Evolutionary conservation across 2,888 invertebrate genomes (phyloP).

Genomic region (Cheilosia vulpina): DNA sequence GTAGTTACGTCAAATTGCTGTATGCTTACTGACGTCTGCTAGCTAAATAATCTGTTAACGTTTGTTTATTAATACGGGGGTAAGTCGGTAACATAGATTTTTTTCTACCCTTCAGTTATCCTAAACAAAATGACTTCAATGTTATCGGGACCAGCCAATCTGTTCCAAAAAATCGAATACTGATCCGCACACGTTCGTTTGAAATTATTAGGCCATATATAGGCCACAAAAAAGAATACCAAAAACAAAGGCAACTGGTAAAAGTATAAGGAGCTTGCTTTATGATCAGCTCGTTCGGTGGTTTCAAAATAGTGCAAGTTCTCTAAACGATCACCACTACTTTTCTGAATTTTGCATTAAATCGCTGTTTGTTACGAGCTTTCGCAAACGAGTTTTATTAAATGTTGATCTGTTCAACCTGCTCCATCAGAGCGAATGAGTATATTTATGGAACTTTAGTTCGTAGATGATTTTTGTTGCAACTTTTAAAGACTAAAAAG

Average conservation of each 20-base stretch:
- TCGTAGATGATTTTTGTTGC: conserved; percentile 18
- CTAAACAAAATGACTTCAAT: too few relatives aligned
- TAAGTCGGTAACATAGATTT: too few relatives aligned
- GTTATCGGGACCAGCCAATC: too few relatives aligned
- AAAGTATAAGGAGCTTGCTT: conserved; percentile 4
- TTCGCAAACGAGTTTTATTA: not conserved
- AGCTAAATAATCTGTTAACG: too few relatives aligned
- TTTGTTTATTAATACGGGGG: too few relatives aligned
- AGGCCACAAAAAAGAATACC: too few relatives aligned
- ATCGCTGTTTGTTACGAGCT: not conserved
- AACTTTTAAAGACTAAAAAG: conserved; percentile 13
- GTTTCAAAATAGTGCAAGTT: conserved; percentile 3
- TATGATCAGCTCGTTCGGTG: conserved; percentile 5
- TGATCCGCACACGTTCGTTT: too few relatives aligned
- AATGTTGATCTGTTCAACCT: conserved; percentile 6
- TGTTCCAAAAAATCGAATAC: too few relatives aligned
- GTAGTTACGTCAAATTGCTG: too few relatives aligned
- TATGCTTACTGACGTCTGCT: too few relatives aligned
- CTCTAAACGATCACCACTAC: not conserved
- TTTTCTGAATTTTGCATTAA: not conserved
- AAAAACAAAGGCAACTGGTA: conserved; percentile 1
- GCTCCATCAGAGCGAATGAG: conserved; percentile 1
- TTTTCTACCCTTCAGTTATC: too few relatives aligned
- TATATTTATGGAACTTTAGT: conserved; percentile 10
- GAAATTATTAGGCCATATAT: too few relatives aligned